phyloP scores from a whole-genome alignment of 2,797 vertebrate species.

The Buphagus erythrorhynchus region DNA sequence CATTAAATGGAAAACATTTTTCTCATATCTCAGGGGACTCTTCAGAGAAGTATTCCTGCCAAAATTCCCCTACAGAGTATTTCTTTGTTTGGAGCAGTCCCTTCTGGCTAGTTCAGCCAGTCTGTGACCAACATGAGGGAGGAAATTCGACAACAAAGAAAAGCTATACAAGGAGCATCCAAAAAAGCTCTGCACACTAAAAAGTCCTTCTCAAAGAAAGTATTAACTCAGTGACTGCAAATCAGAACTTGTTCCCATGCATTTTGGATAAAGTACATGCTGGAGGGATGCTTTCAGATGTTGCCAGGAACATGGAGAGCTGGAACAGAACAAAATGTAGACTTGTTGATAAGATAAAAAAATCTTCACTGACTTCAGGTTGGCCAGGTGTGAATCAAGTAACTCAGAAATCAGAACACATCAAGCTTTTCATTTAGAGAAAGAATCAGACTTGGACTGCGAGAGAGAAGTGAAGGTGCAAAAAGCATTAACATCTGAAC shows the following conservation, averaged over 20 bases:
- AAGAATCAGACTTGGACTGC: not conserved
- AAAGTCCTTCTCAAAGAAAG: not conserved
- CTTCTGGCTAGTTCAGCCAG: not conserved
- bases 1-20: not conserved
- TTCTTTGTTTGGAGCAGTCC: slow-evolving; percentile 33
- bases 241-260: not conserved
- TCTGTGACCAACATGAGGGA: not conserved
- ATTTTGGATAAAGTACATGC: not conserved
- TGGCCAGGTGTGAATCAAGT: not conserved
- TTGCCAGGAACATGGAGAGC: not conserved
- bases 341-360: not conserved
- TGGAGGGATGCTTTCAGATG: not conserved
- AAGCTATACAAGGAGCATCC: not conserved
- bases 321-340: not conserved
- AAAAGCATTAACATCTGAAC: not conserved
- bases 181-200: not conserved
- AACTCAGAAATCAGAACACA: not conserved
- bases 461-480: not conserved
- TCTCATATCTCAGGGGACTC: slow-evolving; percentile 21
- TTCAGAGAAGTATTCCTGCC: not conserved
- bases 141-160: not conserved
- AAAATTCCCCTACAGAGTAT: slow-evolving; percentile 28
- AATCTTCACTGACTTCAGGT: not conserved
- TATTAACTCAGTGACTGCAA: not conserved
- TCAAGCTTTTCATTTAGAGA: not conserved